A percentile compares a stretch with the other conserved stretches of the same genome.
These are phyloP conservation scores for Aix galericulata DNA, from an alignment of 2,113 vertebrate species.

Conservation along the genomic window DNA sequence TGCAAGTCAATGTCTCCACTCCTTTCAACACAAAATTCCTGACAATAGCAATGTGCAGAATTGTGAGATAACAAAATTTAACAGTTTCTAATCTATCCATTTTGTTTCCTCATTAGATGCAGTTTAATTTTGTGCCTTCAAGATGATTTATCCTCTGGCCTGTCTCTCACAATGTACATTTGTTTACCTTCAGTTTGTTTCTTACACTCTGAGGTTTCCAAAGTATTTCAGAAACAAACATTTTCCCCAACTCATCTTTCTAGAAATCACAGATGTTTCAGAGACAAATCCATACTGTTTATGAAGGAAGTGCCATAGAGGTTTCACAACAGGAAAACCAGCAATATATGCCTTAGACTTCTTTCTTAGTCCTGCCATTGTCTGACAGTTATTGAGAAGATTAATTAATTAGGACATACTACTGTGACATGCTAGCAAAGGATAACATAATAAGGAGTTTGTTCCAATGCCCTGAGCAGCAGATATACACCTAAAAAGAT, in stretches of 20 bases:
- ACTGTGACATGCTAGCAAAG: background rate
- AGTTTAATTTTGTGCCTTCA: background rate
- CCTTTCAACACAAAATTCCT: background rate
- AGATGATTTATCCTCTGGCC: background rate
- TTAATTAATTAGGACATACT: background rate
- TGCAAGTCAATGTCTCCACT: rapidly evolving
- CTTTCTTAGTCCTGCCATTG: background rate
- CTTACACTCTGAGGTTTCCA: background rate
- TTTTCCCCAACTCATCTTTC: background rate
- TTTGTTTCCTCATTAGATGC: background rate
- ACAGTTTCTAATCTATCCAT: background rate
- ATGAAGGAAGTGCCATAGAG: background rate
- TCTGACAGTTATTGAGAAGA: background rate
- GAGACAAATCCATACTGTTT: background rate
- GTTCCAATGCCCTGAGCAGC: background rate
- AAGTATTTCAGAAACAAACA: background rate
- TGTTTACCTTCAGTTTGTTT: background rate
- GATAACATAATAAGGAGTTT: background rate
- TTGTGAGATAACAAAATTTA: background rate
- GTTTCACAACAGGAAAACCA: background rate
- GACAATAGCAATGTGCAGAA: background rate
- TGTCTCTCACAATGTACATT: background rate
- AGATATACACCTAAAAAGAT: background rate
- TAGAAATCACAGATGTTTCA: background rate
- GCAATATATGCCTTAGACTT: background rate